Base-by-base conservation (phyloP, 2,113 vertebrate genomes). In the Bubo bubo region DNA sequence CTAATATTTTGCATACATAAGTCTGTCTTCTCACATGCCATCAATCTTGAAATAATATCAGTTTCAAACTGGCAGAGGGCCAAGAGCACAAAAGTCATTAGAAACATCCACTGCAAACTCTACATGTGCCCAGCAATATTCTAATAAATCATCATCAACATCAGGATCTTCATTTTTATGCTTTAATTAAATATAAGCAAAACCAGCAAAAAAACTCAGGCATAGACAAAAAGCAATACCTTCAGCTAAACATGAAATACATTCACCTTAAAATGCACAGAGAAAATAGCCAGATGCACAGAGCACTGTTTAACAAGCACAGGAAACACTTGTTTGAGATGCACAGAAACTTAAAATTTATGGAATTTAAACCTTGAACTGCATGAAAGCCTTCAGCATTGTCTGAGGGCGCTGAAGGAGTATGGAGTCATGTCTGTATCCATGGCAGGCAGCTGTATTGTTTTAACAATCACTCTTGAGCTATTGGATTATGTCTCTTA, bases 181-280 rank as follows among this genome's bases (percentile, higher is more conserved):
- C 30, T 83, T 67, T 22, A 24, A 76, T 49, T 68, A 74, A 53
- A 35, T 22, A 66, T 3, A 53, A 45, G 12, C 35, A 72, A 70
- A 88, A 27, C 3, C 39, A 86, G 37, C 16, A 70, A 39, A 58
- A 64, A 27, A 21, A 19, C 45, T 32, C 20, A 4, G 10, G 26
- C 17, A 17, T 0, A 10, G n/a, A 37, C 24, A 63, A 75, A 67
- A 81, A 22, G 4, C 1, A 1, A 3, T 10, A 35, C 14, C 21
- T 86, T 59, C 49, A 68, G 49, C 43, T 60, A n/a, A 55, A 34
- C 3, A 10, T 3, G 9, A 37, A 72, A 59, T 23, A 12, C 7
- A 9, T 39, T 35, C 22, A 79, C 20, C 32, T 66, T 47, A 72
- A 86, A 72, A 66, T 5, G 10, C 47, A 62, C 4, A 20, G 32